Base-by-base conservation (phyloP, 2,888 invertebrate species). In the Acronicta psi region DNA sequence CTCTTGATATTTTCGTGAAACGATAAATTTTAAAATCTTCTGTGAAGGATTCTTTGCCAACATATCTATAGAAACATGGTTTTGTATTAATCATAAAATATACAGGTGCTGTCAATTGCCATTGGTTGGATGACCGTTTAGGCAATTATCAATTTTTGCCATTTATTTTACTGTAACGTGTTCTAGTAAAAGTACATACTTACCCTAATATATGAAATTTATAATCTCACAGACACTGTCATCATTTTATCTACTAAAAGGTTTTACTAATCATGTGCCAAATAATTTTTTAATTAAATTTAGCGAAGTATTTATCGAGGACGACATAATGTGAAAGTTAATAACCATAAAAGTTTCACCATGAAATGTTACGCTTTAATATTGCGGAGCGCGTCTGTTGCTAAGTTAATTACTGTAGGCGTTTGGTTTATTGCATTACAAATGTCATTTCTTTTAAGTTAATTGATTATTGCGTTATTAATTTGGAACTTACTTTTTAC, bases 211-310 rank as follows among this genome's bases (percentile, higher is more conserved):
- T 20, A 20, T 20, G 20, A 20, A 20, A 20, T 20, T 20, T 20
- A 5, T 20, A 20, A 20, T 20, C 20, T 20, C 5, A 2, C 20
- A 4, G 5, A 2, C 5, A 5, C 23, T 23, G 2, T 5, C 20
- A 20, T 20, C 20, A 11, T 34, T 13, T 34, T 4, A 7, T 34
- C n/a, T 6, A n/a, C 34, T 34, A 34, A 34, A 34, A 34, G n/a
- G n/a, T n/a, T n/a, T 34, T 1, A 34, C 18, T n/a, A 41, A 13
- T 25, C 6, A 10, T 25, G n/a, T n/a, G 17, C 13, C 2, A 43
- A 47, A 51, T 47, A n/a, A n/a, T n/a, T n/a, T 45, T 31, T 13
- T 34, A 68, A 46, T 68, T 37, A 14, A 47, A 60, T 40, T 36
- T 44, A 36, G 0, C 9, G 7, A 2, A 37, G 10, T 49, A 52